A percentile compares a stretch with the other conserved stretches of the same genome.
Conservation (phyloP, 2,888 invertebrate species). For the Catocala fraxini region DNA sequence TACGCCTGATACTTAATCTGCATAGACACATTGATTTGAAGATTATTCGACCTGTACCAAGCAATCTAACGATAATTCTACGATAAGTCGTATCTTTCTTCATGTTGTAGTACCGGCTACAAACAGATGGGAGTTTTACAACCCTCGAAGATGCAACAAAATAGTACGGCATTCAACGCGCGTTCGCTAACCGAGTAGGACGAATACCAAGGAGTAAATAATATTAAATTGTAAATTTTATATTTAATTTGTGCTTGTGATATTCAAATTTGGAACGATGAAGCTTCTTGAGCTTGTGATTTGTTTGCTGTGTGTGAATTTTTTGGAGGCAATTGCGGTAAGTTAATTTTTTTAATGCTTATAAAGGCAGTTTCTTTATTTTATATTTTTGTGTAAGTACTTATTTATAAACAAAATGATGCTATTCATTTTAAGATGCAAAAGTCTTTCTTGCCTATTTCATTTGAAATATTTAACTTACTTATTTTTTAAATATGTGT, state of each 20-base stretch:
- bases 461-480: too few relatives aligned
- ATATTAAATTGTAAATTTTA: neutral
- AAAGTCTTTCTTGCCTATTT: too few relatives aligned
- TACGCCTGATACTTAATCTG: too few relatives aligned
- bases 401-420: too few relatives aligned
- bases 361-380: too few relatives aligned
- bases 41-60: constrained; percentile 14
- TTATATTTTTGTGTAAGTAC: too few relatives aligned
- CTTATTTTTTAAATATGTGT: too few relatives aligned
- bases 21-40: too few relatives aligned
- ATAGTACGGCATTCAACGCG: constrained; percentile 25
- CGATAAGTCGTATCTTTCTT: neutral
- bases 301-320: constrained; percentile 51
- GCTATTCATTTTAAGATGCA: too few relatives aligned
- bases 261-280: constrained; percentile 47
- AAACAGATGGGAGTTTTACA: constrained; percentile 42
- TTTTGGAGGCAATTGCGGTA: constrained; percentile 52
- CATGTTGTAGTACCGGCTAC: constrained; percentile 27
- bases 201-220: constrained; percentile 16
- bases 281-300: constrained; percentile 49
- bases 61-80: constrained; percentile 4
- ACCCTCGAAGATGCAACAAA: constrained; percentile 10
- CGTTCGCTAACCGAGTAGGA: constrained; percentile 29
- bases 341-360: constrained; percentile 30
- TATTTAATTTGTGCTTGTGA: constrained; percentile 33